Percentiles rank a stretch among this genome's conserved stretches.
Evolutionary conservation across 2,888 invertebrate species (phyloP).

Genomic region (Cheiracanthium punctorium): DNA sequence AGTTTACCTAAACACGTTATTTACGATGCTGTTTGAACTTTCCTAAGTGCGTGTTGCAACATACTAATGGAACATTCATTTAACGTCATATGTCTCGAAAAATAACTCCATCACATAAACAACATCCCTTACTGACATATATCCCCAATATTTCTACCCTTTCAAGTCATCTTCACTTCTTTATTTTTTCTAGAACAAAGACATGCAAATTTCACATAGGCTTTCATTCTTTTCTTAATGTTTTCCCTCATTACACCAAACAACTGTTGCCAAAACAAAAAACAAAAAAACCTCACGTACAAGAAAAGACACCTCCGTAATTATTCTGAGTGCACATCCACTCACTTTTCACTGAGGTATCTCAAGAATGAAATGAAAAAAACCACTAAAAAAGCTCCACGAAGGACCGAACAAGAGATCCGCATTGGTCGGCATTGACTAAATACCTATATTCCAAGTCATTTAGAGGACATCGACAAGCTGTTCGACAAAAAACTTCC

Average conservation of each 20-base stretch:
- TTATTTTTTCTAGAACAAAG: not conserved
- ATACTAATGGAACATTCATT: no score
- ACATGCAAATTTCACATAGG: not conserved
- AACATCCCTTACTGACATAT: no score
- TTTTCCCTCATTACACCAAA: not conserved
- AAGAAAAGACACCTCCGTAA: constrained; percentile 14
- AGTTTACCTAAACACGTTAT: no score
- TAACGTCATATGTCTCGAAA: no score
- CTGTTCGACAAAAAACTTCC: constrained; percentile 7
- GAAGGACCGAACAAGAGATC: constrained; percentile 1
- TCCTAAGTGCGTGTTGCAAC: no score
- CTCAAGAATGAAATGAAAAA: not conserved
- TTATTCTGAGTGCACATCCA: not conserved
- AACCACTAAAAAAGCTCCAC: not conserved
- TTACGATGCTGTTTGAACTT: no score
- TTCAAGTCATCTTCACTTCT: not conserved
- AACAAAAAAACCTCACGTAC: not conserved
- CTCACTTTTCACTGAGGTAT: not conserved
- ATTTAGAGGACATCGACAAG: constrained; percentile 42
- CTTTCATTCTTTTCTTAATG: not conserved
- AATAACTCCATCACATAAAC: no score
- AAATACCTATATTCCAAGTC: constrained; percentile 54
- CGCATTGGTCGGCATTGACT: constrained; percentile 9
- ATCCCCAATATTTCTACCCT: no score
- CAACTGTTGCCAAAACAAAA: no score